Evolutionary conservation across 53 echinoderm and acorn worm species (phyloP).

Genomic region (Echinometra lucunter): DNA sequence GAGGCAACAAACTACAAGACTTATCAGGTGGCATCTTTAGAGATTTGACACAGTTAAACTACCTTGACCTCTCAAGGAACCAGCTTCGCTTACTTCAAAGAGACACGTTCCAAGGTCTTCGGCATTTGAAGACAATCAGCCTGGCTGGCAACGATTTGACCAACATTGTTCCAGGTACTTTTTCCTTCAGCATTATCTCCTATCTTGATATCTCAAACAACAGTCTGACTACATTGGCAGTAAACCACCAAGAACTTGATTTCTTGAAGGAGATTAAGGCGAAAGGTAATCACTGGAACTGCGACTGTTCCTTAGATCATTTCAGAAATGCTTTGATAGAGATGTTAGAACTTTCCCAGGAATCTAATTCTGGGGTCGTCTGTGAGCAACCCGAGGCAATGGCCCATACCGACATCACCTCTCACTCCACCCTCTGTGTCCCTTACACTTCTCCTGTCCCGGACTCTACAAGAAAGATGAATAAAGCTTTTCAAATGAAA

Average conservation of each 20-base stretch:
- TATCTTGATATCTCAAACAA: constrained; percentile 43
- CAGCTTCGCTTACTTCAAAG: background rate
- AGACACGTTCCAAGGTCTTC: constrained; percentile 39
- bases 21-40: constrained; percentile 27
- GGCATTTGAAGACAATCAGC: constrained; percentile 3
- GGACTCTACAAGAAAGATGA: background rate
- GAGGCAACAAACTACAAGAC: constrained; percentile 13
- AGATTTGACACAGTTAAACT: background rate
- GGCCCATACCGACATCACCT: background rate
- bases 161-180: background rate
- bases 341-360: no score
- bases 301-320: constrained; percentile 42
- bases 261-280: background rate
- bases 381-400: background rate
- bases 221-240: background rate
- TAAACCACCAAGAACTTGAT: background rate
- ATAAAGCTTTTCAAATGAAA: background rate
- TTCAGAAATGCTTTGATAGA: background rate
- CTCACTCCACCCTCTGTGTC: constrained; percentile 20
- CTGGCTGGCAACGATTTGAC: constrained; percentile 28
- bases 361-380: background rate
- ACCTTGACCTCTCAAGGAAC: constrained; percentile 47
- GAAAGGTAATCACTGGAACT: constrained; percentile 56
- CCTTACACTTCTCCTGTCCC: background rate
- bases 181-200: background rate